phyloP scores from a whole-genome alignment of 2,797 vertebrate genomes.

The Diceros bicornis region DNA sequence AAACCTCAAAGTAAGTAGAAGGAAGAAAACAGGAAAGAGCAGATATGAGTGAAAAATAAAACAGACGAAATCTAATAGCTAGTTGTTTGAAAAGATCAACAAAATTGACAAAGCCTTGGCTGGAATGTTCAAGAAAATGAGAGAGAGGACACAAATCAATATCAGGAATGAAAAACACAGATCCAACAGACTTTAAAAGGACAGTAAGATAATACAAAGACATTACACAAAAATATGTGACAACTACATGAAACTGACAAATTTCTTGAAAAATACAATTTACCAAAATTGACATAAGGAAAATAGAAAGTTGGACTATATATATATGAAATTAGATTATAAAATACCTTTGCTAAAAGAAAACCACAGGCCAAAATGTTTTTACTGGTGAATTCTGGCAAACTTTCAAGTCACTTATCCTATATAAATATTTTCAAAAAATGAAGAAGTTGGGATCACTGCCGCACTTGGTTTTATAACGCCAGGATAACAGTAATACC shows the following conservation, averaged over 20 bases:
- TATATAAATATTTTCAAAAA: conserved; percentile 44
- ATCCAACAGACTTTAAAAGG: neutral
- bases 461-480: neutral
- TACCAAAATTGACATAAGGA: neutral
- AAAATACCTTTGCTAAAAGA: neutral
- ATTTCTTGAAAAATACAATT: neutral
- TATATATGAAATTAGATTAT: conserved; percentile 14
- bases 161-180: neutral
- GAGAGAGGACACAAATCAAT: neutral
- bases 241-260: neutral
- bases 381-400: neutral
- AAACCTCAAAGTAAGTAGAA: neutral
- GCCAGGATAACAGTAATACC: neutral
- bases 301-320: neutral
- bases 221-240: neutral
- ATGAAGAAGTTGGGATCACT: neutral
- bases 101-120: neutral
- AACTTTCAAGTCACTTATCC: neutral
- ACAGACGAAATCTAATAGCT: neutral
- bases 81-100: neutral
- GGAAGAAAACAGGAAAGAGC: neutral
- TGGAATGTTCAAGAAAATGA: neutral
- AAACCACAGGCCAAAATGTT: neutral
- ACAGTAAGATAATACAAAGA: neutral
- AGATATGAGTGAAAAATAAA: neutral